These are phyloP conservation scores for Nemotelus nigrinus DNA, from an alignment of 2,888 invertebrate species.

Conservation along the genomic window DNA sequence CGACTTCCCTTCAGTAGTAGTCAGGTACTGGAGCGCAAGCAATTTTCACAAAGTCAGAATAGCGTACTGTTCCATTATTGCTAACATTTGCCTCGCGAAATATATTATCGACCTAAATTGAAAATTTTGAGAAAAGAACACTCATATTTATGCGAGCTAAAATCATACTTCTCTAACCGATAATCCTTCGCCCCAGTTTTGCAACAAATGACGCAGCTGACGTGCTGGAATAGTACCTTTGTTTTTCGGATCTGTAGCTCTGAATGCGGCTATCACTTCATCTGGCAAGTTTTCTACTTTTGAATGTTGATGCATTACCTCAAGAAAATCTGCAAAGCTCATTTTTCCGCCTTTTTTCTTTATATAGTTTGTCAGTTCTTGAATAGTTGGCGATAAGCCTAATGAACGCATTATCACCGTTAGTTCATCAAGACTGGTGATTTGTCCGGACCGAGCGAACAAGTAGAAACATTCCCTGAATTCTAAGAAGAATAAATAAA, in stretches of 20 bases:
- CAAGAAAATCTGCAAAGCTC: constrained; percentile 94
- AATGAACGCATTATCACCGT: constrained; percentile 94
- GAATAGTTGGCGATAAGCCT: constrained; percentile 92
- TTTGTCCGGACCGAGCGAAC: constrained; percentile 89
- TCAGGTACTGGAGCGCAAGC: constrained; percentile 93
- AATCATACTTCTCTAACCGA: constrained; percentile 70
- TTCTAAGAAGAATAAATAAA: constrained; percentile 70
- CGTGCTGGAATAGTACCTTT: constrained; percentile 81
- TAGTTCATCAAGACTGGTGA: constrained; percentile 87
- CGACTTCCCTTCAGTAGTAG: constrained; percentile 74
- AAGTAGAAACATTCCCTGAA: constrained; percentile 97
- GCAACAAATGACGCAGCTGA: constrained; percentile 85
- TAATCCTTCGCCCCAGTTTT: constrained; percentile 92
- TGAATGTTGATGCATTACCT: constrained; percentile 93
- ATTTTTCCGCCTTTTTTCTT: constrained; percentile 86
- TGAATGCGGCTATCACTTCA: constrained; percentile 84
- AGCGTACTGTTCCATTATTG: constrained; percentile 81
- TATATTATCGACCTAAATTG: constrained; percentile 80
- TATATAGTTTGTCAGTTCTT: constrained; percentile 85
- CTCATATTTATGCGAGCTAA: neutral
- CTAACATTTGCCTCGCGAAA: constrained; percentile 90
- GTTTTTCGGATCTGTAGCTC: constrained; percentile 81
- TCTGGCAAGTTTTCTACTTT: constrained; percentile 69
- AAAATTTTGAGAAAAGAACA: constrained; percentile 7
- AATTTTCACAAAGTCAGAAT: constrained; percentile 91